Conservation (phyloP, 2,113 vertebrate species). For the Scatophagus argus region DNA sequence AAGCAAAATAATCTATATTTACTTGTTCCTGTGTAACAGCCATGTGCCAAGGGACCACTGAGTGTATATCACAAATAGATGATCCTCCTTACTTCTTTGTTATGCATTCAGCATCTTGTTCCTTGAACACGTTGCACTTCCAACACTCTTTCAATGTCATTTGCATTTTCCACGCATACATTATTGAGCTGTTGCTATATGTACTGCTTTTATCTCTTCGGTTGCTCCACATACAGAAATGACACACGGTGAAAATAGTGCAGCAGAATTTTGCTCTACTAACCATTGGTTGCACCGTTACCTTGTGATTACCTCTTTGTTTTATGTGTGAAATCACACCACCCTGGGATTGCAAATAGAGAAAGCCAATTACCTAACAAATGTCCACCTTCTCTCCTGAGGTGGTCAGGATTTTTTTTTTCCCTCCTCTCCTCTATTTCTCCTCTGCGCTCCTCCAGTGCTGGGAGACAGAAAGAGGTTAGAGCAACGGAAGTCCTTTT, state of each 20-base stretch:
- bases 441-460: conserved; percentile 62
- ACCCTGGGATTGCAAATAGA: conserved; percentile 63
- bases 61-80: conserved; percentile 53
- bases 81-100: conserved; percentile 64
- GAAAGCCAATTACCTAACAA: conserved; percentile 77
- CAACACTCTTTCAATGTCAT: conserved; percentile 51
- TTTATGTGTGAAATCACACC: conserved; percentile 64
- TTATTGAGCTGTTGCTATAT: conserved; percentile 64
- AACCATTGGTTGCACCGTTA: conserved; percentile 65
- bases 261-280: conserved; percentile 43
- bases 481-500: conserved; percentile 73
- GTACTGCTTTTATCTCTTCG: conserved; percentile 58
- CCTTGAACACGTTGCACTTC: conserved; percentile 46
- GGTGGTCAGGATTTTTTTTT: conserved; percentile 49
- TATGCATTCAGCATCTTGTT: conserved; percentile 45
- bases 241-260: conserved; percentile 68
- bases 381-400: conserved; percentile 69
- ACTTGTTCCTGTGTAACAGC: conserved; percentile 52
- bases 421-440: conserved; percentile 32
- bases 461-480: conserved; percentile 72
- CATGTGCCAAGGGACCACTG: conserved; percentile 21
- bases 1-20: conserved; percentile 66
- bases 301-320: conserved; percentile 73
- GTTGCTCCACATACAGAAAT: conserved; percentile 57
- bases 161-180: conserved; percentile 66